Evolutionary conservation across 2,888 invertebrate species (phyloP), one percentile per base, ranked within the genome.

Genomic region (Pristionchus fissidentatus): DNA sequence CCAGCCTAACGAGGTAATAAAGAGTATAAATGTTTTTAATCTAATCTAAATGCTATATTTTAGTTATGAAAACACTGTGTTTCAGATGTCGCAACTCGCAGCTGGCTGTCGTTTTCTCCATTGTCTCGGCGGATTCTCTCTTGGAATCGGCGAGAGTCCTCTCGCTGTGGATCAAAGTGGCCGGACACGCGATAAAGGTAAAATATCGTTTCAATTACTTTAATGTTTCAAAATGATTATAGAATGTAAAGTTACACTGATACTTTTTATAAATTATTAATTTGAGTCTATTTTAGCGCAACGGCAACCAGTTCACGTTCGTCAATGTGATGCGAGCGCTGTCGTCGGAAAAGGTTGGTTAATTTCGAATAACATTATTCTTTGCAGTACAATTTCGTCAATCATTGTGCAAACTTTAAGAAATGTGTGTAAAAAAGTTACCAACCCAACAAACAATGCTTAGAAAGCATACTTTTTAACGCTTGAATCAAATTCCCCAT

Each of bases 261-360:
- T 49, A 19, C 49, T 49, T 49, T 49, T 15, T 49, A 19, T 49
- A 32, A 26, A 66, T 66, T 7, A 26, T 32, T 66, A 1, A 70
- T 52, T 52, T n/a, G n/a, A 26, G 43, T n/a, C 15, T 3, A n/a
- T 62, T 80, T 80, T 43, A 81, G 80, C 19, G 62, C 19, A 60
- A 60, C 43, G 80, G 80, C 29, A 81, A 81, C 35, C 80, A 81
- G 35, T 81, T 81, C 62, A 38, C 80, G 1, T 81, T 81, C 46
- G 80, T 62, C 29, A 62, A 62, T 26, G 46, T 81, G 19, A 81
- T 81, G 80, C 8, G 80, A n/a, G 80, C 62, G 26, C 38, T 81
- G 3, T 38, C 60, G 22, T 81, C 80, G 22, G 52, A 81, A 22
- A 46, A 81, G 62, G 80, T 81, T 1, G 15, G n/a, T 26, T 46